Percentiles rank a stretch among this genome's conserved stretches.
These are phyloP conservation scores for Dilophus febrilis DNA, from an alignment of 2,888 invertebrate species.

Conservation along the genomic window DNA sequence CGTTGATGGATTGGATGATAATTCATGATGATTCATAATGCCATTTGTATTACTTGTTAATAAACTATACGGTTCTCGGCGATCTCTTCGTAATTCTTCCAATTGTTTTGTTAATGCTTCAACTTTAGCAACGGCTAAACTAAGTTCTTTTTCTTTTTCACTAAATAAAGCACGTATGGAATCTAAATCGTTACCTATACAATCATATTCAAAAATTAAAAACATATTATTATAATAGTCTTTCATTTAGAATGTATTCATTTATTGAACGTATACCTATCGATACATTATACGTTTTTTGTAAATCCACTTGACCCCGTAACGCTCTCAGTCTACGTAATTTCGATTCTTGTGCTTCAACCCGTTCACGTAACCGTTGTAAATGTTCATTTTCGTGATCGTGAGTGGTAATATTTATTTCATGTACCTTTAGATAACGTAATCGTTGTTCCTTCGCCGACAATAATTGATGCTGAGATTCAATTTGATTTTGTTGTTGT, in stretches of 20 bases:
- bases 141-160: conserved; percentile 93
- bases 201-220: conserved; percentile 12
- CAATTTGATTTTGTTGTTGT: conserved; percentile 94
- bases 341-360: conserved; percentile 90
- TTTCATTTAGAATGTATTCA: no score
- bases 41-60: conserved; percentile 17
- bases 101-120: conserved; percentile 89
- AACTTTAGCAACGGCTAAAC: conserved; percentile 93
- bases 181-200: conserved; percentile 83
- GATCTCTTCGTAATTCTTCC: conserved; percentile 67
- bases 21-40: conserved; percentile 26
- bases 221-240: no score
- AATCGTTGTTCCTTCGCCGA: conserved; percentile 85
- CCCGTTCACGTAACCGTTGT: conserved; percentile 72
- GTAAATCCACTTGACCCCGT: conserved; percentile 84
- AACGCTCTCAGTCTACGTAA: conserved; percentile 78
- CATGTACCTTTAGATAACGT: conserved; percentile 87
- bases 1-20: conserved; percentile 34
- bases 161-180: conserved; percentile 90
- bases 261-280: conserved; percentile 57
- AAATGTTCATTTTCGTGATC: conserved; percentile 77
- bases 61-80: conserved; percentile 37
- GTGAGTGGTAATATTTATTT: conserved; percentile 38
- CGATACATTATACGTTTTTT: conserved; percentile 78
- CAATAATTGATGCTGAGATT: conserved; percentile 81